Base-by-base conservation (phyloP, 2,797 vertebrate genomes). In the Gobionotothen gibberifrons region DNA sequence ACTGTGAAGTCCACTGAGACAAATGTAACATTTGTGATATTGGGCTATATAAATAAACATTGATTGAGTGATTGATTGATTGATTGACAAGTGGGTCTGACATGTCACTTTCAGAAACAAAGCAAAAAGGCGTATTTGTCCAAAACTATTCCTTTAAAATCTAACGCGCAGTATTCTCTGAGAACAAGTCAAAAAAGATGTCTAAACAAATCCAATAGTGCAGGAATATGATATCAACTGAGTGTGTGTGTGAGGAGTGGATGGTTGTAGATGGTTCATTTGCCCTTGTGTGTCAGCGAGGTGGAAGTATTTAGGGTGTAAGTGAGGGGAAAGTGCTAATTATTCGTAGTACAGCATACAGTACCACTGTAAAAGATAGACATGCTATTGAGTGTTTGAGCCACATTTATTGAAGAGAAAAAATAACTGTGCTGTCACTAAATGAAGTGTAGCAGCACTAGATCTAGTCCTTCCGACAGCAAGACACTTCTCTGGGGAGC, bases 401-500 rank as follows among this genome's bases (percentile, higher is more conserved):
- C 29, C 26, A 13, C 64, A 36, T 72, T 48, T 78, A 82, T 68
- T 66, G n/a, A 46, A 75, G 48, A 70, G 54, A 51, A 56, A 43
- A 56, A 16, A 73, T 8, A 57, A 11, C n/a, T 21, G 39, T 32
- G 71, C 43, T 78, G 62, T 53, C 65, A 77, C 63, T 42, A 77
- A 82, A 63, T 58, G 61, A 76, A 76, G 57, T 51, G 63, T 29
- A 74, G 53, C 72, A 69, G 54, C 69, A 47, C 57, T 61, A 58
- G 69, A 74, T 78, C 64, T 51, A 70, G 52, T 75, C 71, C 67
- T 68, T 72, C 66, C n/a, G 19, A 82, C 80, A 68, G 54, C 52
- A 19, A 84, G 81, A 72, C 74, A 26, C 67, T 26, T 54, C 78
- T 82, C 79, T 54, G 26, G 84, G 72, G 79, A 82, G 81, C 56